Percentiles rank a stretch among this genome's conserved stretches.
Evolutionary conservation across 2,113 vertebrate genomes (phyloP).

Genomic region (Rhineura floridana): DNA sequence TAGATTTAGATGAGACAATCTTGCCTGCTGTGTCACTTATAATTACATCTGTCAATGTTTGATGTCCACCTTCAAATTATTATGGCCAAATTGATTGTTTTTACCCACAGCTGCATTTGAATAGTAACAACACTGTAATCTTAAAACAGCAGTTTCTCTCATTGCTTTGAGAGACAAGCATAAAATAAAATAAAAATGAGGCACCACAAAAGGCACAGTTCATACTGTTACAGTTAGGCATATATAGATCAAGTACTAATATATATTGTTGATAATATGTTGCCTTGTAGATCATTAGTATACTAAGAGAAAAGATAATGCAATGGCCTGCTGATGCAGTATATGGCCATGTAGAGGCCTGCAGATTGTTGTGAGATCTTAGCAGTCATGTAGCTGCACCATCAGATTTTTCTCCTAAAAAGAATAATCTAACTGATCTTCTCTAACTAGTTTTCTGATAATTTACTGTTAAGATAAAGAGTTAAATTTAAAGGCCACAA

Average conservation of each 20-base stretch:
- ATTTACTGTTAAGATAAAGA: background rate
- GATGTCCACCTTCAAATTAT: background rate
- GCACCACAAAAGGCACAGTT: background rate
- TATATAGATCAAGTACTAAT: too few species aligned
- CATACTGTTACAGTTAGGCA: background rate
- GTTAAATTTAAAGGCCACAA: background rate
- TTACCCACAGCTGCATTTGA: background rate
- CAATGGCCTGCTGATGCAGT: background rate
- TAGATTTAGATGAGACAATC: background rate
- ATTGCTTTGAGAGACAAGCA: background rate
- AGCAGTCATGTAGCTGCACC: background rate
- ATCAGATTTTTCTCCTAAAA: background rate
- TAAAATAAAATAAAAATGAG: background rate
- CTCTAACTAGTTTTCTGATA: background rate
- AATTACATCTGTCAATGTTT: background rate
- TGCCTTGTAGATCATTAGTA: background rate
- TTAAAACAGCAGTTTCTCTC: background rate
- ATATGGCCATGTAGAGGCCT: background rate
- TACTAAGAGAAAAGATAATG: background rate
- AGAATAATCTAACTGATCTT: background rate
- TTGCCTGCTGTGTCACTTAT: background rate
- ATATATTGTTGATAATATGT: background rate
- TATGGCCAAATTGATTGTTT: conserved; percentile 2
- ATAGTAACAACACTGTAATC: background rate
- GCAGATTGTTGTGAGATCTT: background rate